These are phyloP conservation scores for Cyphomyrmex costatus DNA, from an alignment of 1,140 invertebrate genomes.

Conservation along the genomic window DNA sequence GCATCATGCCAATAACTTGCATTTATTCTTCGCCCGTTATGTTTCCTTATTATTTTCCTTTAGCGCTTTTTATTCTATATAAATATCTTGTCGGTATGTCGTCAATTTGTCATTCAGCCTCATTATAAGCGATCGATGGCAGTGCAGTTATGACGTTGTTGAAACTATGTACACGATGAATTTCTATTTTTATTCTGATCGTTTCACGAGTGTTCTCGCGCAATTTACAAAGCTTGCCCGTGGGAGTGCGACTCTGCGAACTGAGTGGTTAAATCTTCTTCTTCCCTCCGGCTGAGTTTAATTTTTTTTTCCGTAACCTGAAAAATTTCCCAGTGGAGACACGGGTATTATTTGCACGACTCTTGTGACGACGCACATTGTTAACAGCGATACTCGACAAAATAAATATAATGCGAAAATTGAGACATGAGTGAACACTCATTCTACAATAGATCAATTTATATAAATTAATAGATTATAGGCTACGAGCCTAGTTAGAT, in stretches of 20 bases:
- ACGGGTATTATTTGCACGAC: background rate
- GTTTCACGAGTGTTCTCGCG: conserved; percentile 19
- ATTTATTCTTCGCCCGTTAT: background rate
- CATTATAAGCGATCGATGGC: background rate
- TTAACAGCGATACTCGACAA: background rate
- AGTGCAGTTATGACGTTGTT: background rate
- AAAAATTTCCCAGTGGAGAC: conserved; percentile 21
- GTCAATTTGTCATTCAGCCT: conserved; percentile 20
- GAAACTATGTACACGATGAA: background rate
- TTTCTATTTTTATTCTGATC: conserved; percentile 28
- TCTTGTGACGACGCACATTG: background rate
- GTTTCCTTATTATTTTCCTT: background rate
- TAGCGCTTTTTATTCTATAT: background rate
- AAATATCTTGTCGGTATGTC: background rate
- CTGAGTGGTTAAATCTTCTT: conserved; percentile 32
- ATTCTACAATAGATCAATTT: no score
- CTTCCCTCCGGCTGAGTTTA: background rate
- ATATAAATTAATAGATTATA: no score
- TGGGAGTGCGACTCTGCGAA: conserved; percentile 1
- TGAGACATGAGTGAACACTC: no score
- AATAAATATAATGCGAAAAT: background rate
- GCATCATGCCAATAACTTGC: background rate
- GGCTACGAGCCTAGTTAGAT: no score
- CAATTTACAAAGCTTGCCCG: conserved; percentile 37
- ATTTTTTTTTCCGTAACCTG: background rate